Base-by-base conservation (phyloP, 2,113 vertebrate species). In the Oreotragus oreotragus region DNA sequence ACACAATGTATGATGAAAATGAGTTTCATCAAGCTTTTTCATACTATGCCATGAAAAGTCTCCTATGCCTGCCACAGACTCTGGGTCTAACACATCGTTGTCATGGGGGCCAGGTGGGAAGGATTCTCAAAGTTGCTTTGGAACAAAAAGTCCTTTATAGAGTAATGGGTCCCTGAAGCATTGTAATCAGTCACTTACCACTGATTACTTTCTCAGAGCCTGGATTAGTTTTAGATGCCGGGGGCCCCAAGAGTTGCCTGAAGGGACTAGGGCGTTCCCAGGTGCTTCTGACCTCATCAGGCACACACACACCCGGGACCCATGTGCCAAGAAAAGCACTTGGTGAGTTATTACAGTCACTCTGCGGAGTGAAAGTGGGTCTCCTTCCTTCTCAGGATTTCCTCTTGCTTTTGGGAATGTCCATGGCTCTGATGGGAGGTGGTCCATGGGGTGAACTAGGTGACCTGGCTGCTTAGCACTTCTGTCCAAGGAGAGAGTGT, bases 131-230 rank as follows among this genome's bases (percentile, higher is more conserved):
- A 96, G 92, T 96, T 95, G 92, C 94, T 98, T 98, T 98, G 94
- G 94, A 98, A 98, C 93, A 97, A 98, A 94, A 97, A 97, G 98
- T 98, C 97, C 98, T 97, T 98, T 97, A 96, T 91, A 96, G 98
- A 98, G 96, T 97, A 98, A 95, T 93, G 90, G 96, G 98, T 98
- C 97, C 97, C 98, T 73, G 95, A 98, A 98, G 98, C 97, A 98
- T 86, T 96, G 62, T 98, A 98, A 98, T 98, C 89, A 66, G 94
- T 98, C 91, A 98, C 97, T 98, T 98, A 98, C 92, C 97, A 96
- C 98, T 98, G 98, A 98, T 98, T 97, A 95, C 97, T 98, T 99
- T 98, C 97, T 98, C n/a, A 30, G 96, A 98, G 95, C 96, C 84
- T 92, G 98, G 92, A 98, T 98, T 98, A 98, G 97, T 98, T 97